Base-by-base conservation (phyloP, 2,113 vertebrate species). In the Poeciliopsis prolifica region DNA sequence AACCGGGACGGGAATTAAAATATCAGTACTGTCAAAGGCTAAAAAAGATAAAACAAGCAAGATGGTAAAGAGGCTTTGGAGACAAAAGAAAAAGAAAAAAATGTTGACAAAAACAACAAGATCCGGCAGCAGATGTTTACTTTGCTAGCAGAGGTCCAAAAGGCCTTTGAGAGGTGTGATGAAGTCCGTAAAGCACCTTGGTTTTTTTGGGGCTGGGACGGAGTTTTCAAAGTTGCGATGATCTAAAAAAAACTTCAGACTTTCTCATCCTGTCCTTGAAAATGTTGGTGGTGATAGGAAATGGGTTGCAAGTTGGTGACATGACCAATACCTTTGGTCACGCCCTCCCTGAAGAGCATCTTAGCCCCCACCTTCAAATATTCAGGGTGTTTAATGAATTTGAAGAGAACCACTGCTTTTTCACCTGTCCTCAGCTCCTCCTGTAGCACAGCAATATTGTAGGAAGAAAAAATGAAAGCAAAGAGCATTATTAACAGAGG, bases 301-400 rank as follows among this genome's bases (percentile, higher is more conserved):
- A 96, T 94, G 65, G 96, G 95, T 89, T 97, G 96, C 76, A 99
- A 90, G 84, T 96, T 95, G 48, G 97, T 98, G 90, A 99, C 96
- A 13, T 98, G 98, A 67, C 98, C 98, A 60, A 99, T 98, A 69
- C 98, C 98, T 94, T 99, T 99, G 84, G 98, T 99, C 48, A 96
- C 95, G 28, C 98, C 97, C 92, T 99, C 95, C 85, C 98, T 95
- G 92, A 99, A 99, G 70, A 99, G 96, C 83, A 99, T 93, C 91
- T 99, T 99, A 72, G 98, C 96, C 22, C 98, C 97, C 0, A 96
- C 94, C 91, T 98, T 99, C 92, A 99, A 94, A 92, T 99, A 99
- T 80, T 99, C 98, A 0, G 98, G 97, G 82, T 99, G 97, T 81
- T 99, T 99, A 91, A 99, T 96, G 94, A 99, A 99, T 86, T 93